Percentiles rank a stretch among this genome's conserved stretches.
These are phyloP conservation scores for Dryocosmus kuriphilus DNA, from an alignment of 2,888 invertebrate genomes.

Conservation along the genomic window DNA sequence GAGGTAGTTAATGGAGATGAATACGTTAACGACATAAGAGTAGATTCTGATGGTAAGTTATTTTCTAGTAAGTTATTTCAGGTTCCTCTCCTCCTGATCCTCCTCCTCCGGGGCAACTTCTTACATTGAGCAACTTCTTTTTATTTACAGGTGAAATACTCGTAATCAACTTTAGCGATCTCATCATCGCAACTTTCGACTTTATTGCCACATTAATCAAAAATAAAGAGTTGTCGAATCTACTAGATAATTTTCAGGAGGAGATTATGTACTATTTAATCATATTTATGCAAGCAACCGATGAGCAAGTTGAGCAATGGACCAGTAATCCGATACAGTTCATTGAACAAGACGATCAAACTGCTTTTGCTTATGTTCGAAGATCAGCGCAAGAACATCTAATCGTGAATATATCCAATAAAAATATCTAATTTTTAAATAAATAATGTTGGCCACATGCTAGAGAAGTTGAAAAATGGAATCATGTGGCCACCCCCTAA, in stretches of 20 bases:
- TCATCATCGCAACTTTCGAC: slow-evolving; percentile 84
- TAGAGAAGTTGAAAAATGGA: too few relatives aligned
- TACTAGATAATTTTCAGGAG: slow-evolving; percentile 81
- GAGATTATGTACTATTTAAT: slow-evolving; percentile 84
- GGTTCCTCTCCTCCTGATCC: too few relatives aligned
- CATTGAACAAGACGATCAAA: slow-evolving; percentile 85
- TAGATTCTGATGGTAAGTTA: slow-evolving; percentile 82
- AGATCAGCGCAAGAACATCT: slow-evolving; percentile 84
- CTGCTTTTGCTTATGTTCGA: slow-evolving; percentile 82
- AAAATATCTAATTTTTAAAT: background rate
- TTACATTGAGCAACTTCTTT: background rate
- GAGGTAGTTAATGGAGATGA: slow-evolving; percentile 82
- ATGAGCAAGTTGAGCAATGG: slow-evolving; percentile 84
- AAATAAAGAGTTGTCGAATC: slow-evolving; percentile 79
- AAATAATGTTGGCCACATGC: too few relatives aligned
- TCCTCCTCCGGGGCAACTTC: too few relatives aligned
- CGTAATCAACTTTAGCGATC: slow-evolving; percentile 82
- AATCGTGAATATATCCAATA: slow-evolving; percentile 73
- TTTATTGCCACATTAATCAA: slow-evolving; percentile 83
- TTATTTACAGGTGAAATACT: slow-evolving; percentile 79
- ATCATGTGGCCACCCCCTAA: too few relatives aligned
- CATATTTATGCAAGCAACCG: slow-evolving; percentile 85
- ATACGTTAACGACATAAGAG: slow-evolving; percentile 79
- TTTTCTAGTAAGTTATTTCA: too few relatives aligned
- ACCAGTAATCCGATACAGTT: slow-evolving; percentile 83